phyloP scores from a whole-genome alignment of 2,888 invertebrate genomes.

The Fissipunctia ypsillon region DNA sequence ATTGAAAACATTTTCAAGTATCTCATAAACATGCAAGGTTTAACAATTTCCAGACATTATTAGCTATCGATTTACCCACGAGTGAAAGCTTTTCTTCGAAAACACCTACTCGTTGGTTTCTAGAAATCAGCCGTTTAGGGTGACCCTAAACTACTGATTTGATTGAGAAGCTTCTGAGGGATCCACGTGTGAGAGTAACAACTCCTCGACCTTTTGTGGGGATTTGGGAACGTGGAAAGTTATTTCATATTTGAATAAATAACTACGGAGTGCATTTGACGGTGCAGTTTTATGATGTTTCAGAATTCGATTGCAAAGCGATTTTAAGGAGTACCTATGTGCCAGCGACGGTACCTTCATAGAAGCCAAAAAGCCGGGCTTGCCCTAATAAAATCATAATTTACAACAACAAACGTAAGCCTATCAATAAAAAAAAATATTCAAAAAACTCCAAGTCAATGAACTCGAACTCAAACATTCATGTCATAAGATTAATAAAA shows the following conservation, averaged over 20 bases:
- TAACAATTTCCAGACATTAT: slow-evolving; percentile 1
- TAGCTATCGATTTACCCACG: slow-evolving; percentile 32
- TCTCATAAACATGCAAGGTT: background rate
- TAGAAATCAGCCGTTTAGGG: slow-evolving; percentile 20
- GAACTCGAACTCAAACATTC: too few species aligned
- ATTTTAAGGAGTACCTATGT: background rate
- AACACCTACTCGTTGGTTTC: slow-evolving; percentile 30
- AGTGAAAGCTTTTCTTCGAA: slow-evolving; percentile 28
- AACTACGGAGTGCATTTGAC: background rate
- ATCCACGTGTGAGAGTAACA: slow-evolving; percentile 24
- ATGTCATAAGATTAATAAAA: too few species aligned
- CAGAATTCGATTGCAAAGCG: background rate
- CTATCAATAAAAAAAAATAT: too few species aligned
- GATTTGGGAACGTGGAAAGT: background rate
- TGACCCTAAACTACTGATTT: too few species aligned
- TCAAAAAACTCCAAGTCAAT: too few species aligned
- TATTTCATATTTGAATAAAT: background rate
- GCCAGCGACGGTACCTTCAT: too few species aligned
- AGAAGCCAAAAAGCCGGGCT: too few species aligned
- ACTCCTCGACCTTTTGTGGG: slow-evolving; percentile 19
- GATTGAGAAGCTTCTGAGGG: slow-evolving; percentile 25
- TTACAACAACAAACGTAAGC: too few species aligned
- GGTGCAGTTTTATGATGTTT: background rate
- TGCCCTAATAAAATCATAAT: too few species aligned
- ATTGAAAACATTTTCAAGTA: background rate